Base-by-base conservation (phyloP, 2,797 vertebrate genomes). In the Phylloscopus collybita region DNA sequence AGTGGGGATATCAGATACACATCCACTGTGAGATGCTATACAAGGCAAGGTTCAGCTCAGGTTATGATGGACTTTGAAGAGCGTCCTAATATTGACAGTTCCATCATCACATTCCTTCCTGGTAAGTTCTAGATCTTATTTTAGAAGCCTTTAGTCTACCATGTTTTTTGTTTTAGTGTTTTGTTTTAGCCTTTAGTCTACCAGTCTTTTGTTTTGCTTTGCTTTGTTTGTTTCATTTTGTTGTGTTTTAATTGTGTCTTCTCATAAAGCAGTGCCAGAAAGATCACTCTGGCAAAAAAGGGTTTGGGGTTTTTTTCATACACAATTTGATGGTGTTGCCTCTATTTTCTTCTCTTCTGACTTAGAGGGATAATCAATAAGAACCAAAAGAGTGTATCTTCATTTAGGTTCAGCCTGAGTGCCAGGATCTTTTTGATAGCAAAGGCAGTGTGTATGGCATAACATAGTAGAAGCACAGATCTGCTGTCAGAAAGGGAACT, bases 41-140 rank as follows among this genome's bases (percentile, higher is more conserved):
- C 98, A 11, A 98, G 99, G 7, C 99, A 99, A 96, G 99, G 98
- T 5, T 99, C 99, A 1, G 99, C 99, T 4, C 98, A 99, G 96
- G 99, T 99, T 53, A 98, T 97, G 97, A 97, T 97, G 65, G 99
- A 99, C 97, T 99, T 99, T 21, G 98, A 98, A 29, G 99, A 99
- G 86, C 98, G 99, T 47, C 98, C 99, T 30, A 99, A 99, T 97
- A 99, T 98, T 12, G 99, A 99, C 34, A 90, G 90, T 30, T 99
- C 99, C 13, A 51, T 98, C 93, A 90, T 99, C 96, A 98, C 98
- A 13, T 99, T 99, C 95, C 96, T 98, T 70, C 98, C 99, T 92
- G 99, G 99, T 99, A 98, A 93, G 92, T 78, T 27, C 36, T 88
- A 56, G 44, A 19, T 84, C 12, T 49, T 61, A 34, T 67, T 90